These are phyloP conservation scores for Hololepta plana DNA, from an alignment of 2,888 invertebrate genomes.

Conservation along the genomic window DNA sequence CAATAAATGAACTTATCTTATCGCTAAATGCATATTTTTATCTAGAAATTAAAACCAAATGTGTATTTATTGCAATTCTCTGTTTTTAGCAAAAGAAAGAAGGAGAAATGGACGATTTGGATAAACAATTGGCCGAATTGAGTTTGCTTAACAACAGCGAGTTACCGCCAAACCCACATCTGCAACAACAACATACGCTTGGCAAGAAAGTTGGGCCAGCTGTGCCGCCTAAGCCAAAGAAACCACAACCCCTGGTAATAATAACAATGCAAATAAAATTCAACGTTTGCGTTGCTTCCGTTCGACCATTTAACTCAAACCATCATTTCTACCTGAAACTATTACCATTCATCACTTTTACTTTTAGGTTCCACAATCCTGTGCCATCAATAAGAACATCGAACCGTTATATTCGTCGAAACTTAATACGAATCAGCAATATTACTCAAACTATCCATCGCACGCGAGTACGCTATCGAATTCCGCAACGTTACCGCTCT, in stretches of 20 bases:
- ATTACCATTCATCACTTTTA: slow-evolving; percentile 12
- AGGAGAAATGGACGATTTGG: slow-evolving; percentile 44
- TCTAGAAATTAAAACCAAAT: too few species aligned
- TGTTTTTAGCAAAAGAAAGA: too few species aligned
- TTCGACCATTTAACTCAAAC: neutral
- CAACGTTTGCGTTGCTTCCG: too few species aligned
- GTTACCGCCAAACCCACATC: slow-evolving; percentile 20
- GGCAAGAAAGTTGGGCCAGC: slow-evolving; percentile 54
- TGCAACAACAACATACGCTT: slow-evolving; percentile 23
- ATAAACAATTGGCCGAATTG: slow-evolving; percentile 51
- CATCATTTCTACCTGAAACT: neutral
- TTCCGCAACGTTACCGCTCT: slow-evolving; percentile 1
- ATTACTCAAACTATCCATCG: slow-evolving; percentile 23
- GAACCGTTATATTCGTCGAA: slow-evolving; percentile 52
- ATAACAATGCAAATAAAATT: too few species aligned
- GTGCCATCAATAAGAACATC: slow-evolving; percentile 44
- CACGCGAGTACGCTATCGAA: slow-evolving; percentile 5
- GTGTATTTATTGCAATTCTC: too few species aligned
- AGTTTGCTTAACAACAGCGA: slow-evolving; percentile 37
- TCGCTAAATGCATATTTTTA: too few species aligned
- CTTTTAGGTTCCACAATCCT: slow-evolving; percentile 59
- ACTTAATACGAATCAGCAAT: slow-evolving; percentile 17
- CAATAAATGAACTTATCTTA: too few species aligned
- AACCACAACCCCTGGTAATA: slow-evolving; percentile 37
- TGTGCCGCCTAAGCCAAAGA: slow-evolving; percentile 66